Percentiles rank a stretch among this genome's conserved stretches.
Conservation (phyloP, 2,113 vertebrate genomes). For the Gallinago media region DNA sequence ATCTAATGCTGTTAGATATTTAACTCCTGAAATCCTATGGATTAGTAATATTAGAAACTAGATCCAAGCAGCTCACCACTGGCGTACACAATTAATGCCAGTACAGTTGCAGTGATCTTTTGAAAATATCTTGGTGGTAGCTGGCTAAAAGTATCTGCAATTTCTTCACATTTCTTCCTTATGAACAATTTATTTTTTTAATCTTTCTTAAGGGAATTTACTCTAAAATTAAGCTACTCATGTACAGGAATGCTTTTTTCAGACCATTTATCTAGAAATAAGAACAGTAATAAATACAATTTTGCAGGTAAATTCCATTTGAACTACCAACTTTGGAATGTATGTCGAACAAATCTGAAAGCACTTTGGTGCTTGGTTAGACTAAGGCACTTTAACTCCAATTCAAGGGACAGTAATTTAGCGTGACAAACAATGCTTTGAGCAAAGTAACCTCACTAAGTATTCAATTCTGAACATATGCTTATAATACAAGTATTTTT, state of each 20-base stretch:
- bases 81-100: not conserved
- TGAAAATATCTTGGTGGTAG: not conserved
- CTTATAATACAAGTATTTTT: not conserved
- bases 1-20: not conserved
- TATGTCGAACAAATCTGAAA: not conserved
- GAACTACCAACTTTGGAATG: too few species aligned
- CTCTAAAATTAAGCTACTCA: not conserved
- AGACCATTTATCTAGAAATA: not conserved
- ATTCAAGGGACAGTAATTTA: not conserved
- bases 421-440: not conserved
- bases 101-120: accelerated
- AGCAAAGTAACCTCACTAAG: not conserved
- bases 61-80: not conserved
- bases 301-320: not conserved
- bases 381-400: not conserved
- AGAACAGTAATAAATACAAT: not conserved
- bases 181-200: not conserved
- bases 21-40: not conserved
- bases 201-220: not conserved
- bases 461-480: not conserved
- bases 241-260: not conserved
- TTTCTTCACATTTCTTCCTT: not conserved
- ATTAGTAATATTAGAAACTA: not conserved
- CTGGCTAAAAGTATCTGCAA: not conserved
- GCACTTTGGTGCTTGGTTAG: not conserved